Evolutionary conservation across 1,140 invertebrate species (phyloP), one percentile per base, ranked within the genome.

Genomic region (Triops longicaudatus): DNA sequence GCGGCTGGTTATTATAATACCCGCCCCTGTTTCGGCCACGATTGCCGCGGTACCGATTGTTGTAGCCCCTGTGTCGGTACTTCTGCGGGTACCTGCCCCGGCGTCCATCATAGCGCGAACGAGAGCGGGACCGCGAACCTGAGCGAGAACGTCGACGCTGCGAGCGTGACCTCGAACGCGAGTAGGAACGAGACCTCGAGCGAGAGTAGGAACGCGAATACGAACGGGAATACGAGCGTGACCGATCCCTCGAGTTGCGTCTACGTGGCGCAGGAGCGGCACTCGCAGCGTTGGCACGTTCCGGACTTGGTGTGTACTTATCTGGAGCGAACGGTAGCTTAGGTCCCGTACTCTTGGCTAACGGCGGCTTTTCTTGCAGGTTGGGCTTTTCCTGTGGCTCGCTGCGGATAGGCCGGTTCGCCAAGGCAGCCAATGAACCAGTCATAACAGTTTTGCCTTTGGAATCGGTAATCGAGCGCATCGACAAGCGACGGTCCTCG

Each of bases 141-240:
- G 75, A 77, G 12, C 72, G 31, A 10, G 75, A 77, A n/a, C 72
- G 31, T 12, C 27, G 63, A 73, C 81, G 81, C 75, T 77, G 73
- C 6, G 84, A 84, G 78, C 82, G 77, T 2, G 83, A 82, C 14
- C 79, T 77, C 17, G 82, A 81, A 22, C 75, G 78, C 7, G 79
- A 78, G 77, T 77, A n/a, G 0, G 82, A 83, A 73, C 80, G 80
- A 73, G 80, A 80, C 37, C 81, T 76, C 12, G 78, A 79, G 71
- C 76, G 72, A 28, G 82, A 83, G 4, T 77, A 78, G 0, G 83
- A 83, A 22, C 78, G 72, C 5, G 83, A 83, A 12, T 79, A 79
- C 12, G 74, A 77, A 22, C 78, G 72, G 73, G 78, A 79, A 27
- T 42, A 42, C 11, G 76, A 77, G 11, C 72, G 50, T 22, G 31